Evolutionary conservation across 2,888 invertebrate species (phyloP).

Genomic region (Poecilobothrus nobilitatus): DNA sequence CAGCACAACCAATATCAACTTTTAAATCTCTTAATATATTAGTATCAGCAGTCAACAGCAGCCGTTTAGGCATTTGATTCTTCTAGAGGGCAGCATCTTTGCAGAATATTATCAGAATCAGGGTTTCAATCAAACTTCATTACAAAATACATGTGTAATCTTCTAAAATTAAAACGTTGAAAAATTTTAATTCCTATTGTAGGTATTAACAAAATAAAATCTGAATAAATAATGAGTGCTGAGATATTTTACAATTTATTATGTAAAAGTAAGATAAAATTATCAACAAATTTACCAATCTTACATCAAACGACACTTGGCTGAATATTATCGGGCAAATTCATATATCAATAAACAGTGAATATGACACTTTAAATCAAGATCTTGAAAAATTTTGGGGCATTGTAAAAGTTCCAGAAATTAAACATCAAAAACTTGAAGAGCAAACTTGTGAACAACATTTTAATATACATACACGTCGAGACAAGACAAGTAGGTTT

Average conservation of each 20-base stretch:
- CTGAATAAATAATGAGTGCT: constrained; percentile 13
- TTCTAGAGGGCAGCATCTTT: too few species aligned
- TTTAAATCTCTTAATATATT: too few species aligned
- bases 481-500: constrained; percentile 17
- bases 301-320: constrained; percentile 17
- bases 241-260: constrained; percentile 21
- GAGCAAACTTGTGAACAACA: constrained; percentile 20
- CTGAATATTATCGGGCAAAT: constrained; percentile 16
- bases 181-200: too few species aligned
- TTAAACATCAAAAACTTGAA: constrained; percentile 16
- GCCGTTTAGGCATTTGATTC: too few species aligned
- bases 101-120: too few species aligned
- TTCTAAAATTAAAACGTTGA: too few species aligned
- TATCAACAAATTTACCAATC: constrained; percentile 17
- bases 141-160: too few species aligned
- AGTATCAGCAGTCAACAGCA: too few species aligned
- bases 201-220: too few species aligned
- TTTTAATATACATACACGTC: constrained; percentile 15
- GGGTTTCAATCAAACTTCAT: too few species aligned
- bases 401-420: constrained; percentile 18
- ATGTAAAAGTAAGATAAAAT: constrained; percentile 21
- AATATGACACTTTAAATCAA: not conserved
- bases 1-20: too few species aligned
- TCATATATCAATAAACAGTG: not conserved
- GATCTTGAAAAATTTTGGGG: constrained; percentile 19